Evolutionary conservation across 1,140 invertebrate species (phyloP).

Genomic region (Drosophila funebris): DNA sequence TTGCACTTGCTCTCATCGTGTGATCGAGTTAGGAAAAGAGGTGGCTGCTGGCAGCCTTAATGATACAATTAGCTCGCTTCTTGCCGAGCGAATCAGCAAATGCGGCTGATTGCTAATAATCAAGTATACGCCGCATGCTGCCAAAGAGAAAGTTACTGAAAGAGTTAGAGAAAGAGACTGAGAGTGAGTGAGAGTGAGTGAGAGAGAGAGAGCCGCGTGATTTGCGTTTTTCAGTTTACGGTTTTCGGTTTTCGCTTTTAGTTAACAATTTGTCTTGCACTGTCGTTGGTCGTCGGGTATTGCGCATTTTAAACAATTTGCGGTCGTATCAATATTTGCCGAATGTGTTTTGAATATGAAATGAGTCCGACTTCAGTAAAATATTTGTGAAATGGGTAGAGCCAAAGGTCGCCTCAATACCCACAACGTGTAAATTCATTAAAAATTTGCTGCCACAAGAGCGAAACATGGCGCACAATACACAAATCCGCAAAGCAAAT

Average conservation of each 20-base stretch:
- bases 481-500: conserved; percentile 75
- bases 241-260: conserved; percentile 49
- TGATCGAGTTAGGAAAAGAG: conserved; percentile 20
- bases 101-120: conserved; percentile 72
- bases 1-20: not conserved
- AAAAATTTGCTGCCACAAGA: conserved; percentile 74
- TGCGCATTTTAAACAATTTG: conserved; percentile 82
- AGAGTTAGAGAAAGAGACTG: no score
- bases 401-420: conserved; percentile 7
- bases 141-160: conserved; percentile 49
- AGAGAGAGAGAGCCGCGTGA: conserved; percentile 42
- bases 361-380: conserved; percentile 45
- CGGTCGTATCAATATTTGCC: conserved; percentile 80
- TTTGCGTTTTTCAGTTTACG: conserved; percentile 55
- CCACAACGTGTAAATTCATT: conserved; percentile 70
- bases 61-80: conserved; percentile 69
- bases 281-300: conserved; percentile 48
- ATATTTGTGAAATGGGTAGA: not conserved
- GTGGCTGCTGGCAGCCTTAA: conserved; percentile 44
- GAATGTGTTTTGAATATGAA: conserved; percentile 83
- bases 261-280: conserved; percentile 73
- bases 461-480: conserved; percentile 53
- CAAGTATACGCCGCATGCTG: conserved; percentile 62
- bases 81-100: conserved; percentile 21
- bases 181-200: conserved; percentile 7